Evolutionary conservation across 2,888 invertebrate species (phyloP), one percentile per base, ranked within the genome.

Genomic region (Melanostoma scalare): DNA sequence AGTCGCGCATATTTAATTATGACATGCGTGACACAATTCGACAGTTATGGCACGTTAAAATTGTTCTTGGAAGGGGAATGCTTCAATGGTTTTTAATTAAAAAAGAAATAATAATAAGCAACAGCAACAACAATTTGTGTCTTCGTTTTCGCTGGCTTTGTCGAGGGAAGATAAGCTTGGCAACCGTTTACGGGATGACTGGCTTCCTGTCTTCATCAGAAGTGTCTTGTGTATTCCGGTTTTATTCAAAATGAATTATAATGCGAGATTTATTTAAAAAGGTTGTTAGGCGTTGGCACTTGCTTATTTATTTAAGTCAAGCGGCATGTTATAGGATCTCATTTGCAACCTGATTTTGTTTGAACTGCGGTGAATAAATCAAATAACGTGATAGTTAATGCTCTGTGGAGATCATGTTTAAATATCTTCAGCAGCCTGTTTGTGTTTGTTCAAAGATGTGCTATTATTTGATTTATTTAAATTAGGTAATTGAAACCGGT

Each of bases 1-100:
- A 84, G 79, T 79, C 65, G 71, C 75, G 84, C 84, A 84, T 84
- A 79, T 67, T 67, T 84, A 79, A 84, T 84, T 75, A 79, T 79
- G 71, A 79, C 84, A 84, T 84, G 84, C 79, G 84, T 84, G 84
- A 84, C 84, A 84, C 78, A 84, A 84, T 84, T 84, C 75, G 78
- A 79, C 84, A 71, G 55, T 71, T 84, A 71, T 78, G 79, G 79
- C 56, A 69, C 53, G 74, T 71, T 55, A 75, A 84, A 79, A 71
- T 20, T 74, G 74, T 84, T 84, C 84, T 78, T 79, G 74, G 79
- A 79, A 81, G 60, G 84, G 79, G 71, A 69, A 69, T 71, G 79
- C 79, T 52, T 72, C 44, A 52, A 58, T 75, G 55, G 40, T 36
- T 84, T 84, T 78, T 58, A 67, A 79, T 69, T 84, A 40, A 46